Evolutionary conservation across 2,113 vertebrate species (phyloP), one percentile per base, ranked within the genome.

Genomic region (Campylomormyrus tamandua): DNA sequence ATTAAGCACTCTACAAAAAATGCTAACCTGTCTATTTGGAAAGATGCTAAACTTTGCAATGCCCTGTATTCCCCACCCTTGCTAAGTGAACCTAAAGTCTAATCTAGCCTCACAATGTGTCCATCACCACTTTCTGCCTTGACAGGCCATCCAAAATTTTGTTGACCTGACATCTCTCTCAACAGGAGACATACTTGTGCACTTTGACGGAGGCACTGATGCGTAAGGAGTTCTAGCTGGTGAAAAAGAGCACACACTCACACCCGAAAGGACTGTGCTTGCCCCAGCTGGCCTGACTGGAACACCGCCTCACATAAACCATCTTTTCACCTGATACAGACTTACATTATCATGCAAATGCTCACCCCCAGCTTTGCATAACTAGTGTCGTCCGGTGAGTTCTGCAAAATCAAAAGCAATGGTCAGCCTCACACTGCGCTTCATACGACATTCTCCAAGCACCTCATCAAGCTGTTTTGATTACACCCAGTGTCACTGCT

Each of bases 171-270:
- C 48, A 74, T 27, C 42, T 87, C 89, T 95, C 92, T 93, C 93
- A 83, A 10, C 87, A 94, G 93, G 95, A 95, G 93, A 94, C 91
- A 93, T 93, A 91, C 93, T 31, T 93, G 93, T 94, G 95, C 94
- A 93, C 92, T 94, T 93, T 90, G 93, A 94, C 93, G 94, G 93
- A 94, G 92, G 92, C 92, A 92, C 89, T 92, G 92, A 92, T 94
- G 93, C 93, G 91, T 92, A 93, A 91, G 93, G 92, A 74, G 93
- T 94, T 94, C 94, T 92, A 94, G 93, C 85, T 91, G 88, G 90
- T 92, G 90, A 93, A 93, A 92, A 95, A 93, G 93, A 90, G 91
- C 89, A 92, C 87, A 92, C 85, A 3, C 92, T 90, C 90, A 94
- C 91, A 83, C 87, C 84, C 84, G 74, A 53, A 58, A 89, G 48